Evolutionary conservation across 2,888 invertebrate species (phyloP), one percentile per base, ranked within the genome.

Genomic region (Oligia latruncula): DNA sequence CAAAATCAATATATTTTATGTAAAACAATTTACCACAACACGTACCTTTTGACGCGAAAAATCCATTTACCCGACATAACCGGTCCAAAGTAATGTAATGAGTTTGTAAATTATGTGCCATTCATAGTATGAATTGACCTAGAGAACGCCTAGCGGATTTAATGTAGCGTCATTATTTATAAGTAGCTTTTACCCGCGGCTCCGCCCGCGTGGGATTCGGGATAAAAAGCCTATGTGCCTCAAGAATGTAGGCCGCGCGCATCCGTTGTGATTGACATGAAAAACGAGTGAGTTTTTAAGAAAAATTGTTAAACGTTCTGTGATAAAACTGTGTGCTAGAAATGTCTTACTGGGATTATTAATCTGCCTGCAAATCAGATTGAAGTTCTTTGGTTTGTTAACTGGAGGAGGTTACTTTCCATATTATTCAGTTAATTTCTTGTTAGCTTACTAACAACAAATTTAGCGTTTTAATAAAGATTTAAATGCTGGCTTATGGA

Each of bases 141-240:
- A 86, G 71, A 81, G 85, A 87, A 81, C 75, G 74, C 85, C 35
- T 72, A 72, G 76, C 68, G 85, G 78, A 77, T 81, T 85, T 79
- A 87, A 87, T 86, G 82, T 78, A 67, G n/a, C 72, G 65, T 82
- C 86, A 85, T 86, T 87, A 86, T 82, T 86, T 85, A 85, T 87
- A 86, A 85, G 72, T 71, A 73, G 72, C 80, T 78, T 70, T 62
- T 74, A 71, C 65, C 13, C 46, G 72, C 65, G 43, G 35, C 71
- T 58, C 23, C 43, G 62, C 84, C 62, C 46, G 84, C 87, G 84
- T 84, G 84, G 84, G 84, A 87, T 87, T 87, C 80, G 68, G 84
- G 74, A 87, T 84, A 78, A 87, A 84, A 87, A 84, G 83, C 74
- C 55, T 13, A 60, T 72, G 64, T 17, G 60, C 40, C 17, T 20